phyloP scores from a whole-genome alignment of 2,888 invertebrate species.

The Yponomeuta sedellus region DNA sequence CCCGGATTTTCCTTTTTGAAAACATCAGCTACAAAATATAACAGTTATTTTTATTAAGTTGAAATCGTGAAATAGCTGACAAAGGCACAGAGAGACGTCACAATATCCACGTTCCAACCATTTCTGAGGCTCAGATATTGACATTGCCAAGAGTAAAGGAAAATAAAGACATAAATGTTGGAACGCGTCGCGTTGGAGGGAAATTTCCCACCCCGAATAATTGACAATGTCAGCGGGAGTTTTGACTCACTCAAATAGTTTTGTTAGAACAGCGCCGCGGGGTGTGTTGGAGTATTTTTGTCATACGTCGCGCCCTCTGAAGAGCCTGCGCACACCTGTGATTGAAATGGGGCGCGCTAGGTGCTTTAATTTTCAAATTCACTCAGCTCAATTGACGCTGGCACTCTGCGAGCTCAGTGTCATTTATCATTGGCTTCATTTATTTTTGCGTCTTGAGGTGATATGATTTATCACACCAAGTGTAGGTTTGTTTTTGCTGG shows the following conservation, averaged over 20 bases:
- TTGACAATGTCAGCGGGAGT: constrained; percentile 45
- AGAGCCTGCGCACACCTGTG: not conserved
- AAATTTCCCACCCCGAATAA: constrained; percentile 45
- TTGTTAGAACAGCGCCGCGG: constrained; percentile 25
- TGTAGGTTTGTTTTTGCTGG: constrained; percentile 72
- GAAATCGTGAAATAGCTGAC: constrained; percentile 44
- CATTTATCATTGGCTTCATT: constrained; percentile 75
- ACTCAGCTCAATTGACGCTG: constrained; percentile 55
- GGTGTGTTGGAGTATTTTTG: not conserved
- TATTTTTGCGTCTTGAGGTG: constrained; percentile 72
- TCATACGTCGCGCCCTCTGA: not conserved
- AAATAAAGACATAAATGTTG: constrained; percentile 48
- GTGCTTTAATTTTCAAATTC: constrained; percentile 56
- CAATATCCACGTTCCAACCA: constrained; percentile 41
- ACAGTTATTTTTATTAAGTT: constrained; percentile 43
- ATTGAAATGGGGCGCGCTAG: not conserved
- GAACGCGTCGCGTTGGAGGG: constrained; percentile 45
- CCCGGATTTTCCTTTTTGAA: not conserved
- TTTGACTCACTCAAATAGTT: constrained; percentile 27
- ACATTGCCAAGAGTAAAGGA: constrained; percentile 46
- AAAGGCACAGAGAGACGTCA: constrained; percentile 35
- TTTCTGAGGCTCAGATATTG: constrained; percentile 46
- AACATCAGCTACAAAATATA: constrained; percentile 24
- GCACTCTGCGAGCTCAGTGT: constrained; percentile 54
- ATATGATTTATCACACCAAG: constrained; percentile 72